Base-by-base conservation (phyloP, 2,888 invertebrate species). In the Carpatolechia fugitivella region DNA sequence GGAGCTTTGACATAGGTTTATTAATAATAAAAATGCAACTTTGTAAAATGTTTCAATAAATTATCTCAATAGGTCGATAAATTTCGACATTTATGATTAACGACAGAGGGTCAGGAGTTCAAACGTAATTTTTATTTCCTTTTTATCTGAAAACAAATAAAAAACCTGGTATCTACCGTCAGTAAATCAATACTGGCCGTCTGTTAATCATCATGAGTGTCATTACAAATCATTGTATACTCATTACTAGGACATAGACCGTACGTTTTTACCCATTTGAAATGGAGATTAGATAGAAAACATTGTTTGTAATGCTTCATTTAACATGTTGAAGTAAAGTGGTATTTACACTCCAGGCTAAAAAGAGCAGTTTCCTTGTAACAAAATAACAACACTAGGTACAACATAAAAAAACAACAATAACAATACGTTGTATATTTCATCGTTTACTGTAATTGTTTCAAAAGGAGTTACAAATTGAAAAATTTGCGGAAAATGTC, bases 211-310 rank as follows among this genome's bases (percentile, higher is more conserved):
- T 38, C 40, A 33, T 16, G 6, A 7, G 16, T 24, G 50, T 59
- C 55, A 49, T 55, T 36, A 57, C 46, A 56, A 59, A 56, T 60
- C 57, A 56, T 38, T 13, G 29, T 24, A 36, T 8, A 20, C 38
- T 40, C 49, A 57, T 57, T 60, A 59, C 30, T 7, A 41, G 49
- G 56, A 40, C 41, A 36, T 29, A 38, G 55, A 60, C 55, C 46
- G 44, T 47, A 24, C 11, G 47, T 53, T 56, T 54, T 44, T 53
- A 49, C 53, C 56, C 47, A 76, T 78, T 78, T 70, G 65, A 65
- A 74, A 72, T 72, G 58, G 52, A 67, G 69, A 78, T 78, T 68
- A 68, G 68, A 61, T 44, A 44, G 44, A 44, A 44, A 79, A 78
- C 76, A 65, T 64, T 60, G 58, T 62, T 55, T 60, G n/a, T n/a